A percentile compares a stretch with the other conserved stretches of the same genome.
phyloP scores from a whole-genome alignment of 2,113 vertebrate genomes.

The Cyanoliseus patagonus region DNA sequence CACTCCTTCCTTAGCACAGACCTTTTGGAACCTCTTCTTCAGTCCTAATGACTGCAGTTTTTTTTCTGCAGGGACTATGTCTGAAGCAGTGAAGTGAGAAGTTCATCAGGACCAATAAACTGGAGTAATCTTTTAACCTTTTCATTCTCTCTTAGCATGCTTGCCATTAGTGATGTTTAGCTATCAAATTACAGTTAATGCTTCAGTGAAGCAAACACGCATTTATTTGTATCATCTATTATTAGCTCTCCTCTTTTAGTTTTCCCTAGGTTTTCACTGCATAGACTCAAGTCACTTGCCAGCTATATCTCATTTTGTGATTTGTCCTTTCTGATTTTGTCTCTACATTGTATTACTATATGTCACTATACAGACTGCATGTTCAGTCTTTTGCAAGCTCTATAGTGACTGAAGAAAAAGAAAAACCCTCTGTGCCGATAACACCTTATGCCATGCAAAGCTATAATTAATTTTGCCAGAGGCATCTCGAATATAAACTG shows the following conservation, averaged over 20 bases:
- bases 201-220: background rate
- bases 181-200: background rate
- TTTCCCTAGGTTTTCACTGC: background rate
- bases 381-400: background rate
- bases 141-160: background rate
- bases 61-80: background rate
- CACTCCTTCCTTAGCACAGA: background rate
- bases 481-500: background rate
- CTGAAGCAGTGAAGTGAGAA: background rate
- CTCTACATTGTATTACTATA: background rate
- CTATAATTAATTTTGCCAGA: background rate
- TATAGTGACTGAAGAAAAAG: background rate
- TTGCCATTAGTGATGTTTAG: background rate
- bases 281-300: background rate
- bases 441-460: background rate
- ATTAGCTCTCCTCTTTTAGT: background rate
- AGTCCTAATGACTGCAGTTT: background rate
- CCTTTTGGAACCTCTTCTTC: background rate
- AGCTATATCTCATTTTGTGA: background rate
- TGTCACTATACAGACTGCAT: background rate
- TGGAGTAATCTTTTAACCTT: background rate
- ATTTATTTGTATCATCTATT: background rate
- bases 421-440: background rate
- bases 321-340: background rate
- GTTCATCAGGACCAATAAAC: background rate